Evolutionary conservation across 2,797 vertebrate genomes (phyloP).

Genomic region (Platalea minor): DNA sequence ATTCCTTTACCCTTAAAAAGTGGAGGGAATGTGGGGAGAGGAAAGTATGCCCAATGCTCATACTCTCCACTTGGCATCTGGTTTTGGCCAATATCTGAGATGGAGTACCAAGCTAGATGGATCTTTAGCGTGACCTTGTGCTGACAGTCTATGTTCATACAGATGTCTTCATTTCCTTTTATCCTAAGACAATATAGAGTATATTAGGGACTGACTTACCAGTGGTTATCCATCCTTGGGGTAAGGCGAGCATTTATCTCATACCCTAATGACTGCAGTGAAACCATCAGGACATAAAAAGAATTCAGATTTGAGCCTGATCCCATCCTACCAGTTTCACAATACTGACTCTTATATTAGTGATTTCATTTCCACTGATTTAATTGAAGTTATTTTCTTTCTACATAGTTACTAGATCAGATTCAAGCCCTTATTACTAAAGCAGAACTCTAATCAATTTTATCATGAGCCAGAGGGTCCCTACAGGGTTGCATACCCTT

Average conservation of each 20-base stretch:
- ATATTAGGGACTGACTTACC: neutral
- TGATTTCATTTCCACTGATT: neutral
- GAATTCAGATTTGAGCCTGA: neutral
- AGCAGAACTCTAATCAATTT: neutral
- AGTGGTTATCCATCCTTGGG: neutral
- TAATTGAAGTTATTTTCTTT: neutral
- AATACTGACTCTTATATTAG: neutral
- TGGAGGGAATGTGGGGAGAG: neutral
- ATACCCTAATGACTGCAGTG: neutral
- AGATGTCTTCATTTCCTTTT: neutral
- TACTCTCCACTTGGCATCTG: neutral
- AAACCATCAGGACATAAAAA: neutral
- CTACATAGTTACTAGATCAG: neutral
- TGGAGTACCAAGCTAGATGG: neutral
- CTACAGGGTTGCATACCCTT: neutral
- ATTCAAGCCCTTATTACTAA: neutral
- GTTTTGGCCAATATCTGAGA: neutral
- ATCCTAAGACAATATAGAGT: neutral
- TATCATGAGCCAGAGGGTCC: neutral
- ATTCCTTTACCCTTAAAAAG: neutral
- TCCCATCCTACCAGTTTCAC: neutral
- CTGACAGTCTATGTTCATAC: neutral
- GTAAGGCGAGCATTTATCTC: neutral
- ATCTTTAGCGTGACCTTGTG: neutral
- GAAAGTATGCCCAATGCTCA: accelerated